These are phyloP conservation scores for Ascaphus truei DNA, from an alignment of 2,113 vertebrate genomes.

Conservation along the genomic window DNA sequence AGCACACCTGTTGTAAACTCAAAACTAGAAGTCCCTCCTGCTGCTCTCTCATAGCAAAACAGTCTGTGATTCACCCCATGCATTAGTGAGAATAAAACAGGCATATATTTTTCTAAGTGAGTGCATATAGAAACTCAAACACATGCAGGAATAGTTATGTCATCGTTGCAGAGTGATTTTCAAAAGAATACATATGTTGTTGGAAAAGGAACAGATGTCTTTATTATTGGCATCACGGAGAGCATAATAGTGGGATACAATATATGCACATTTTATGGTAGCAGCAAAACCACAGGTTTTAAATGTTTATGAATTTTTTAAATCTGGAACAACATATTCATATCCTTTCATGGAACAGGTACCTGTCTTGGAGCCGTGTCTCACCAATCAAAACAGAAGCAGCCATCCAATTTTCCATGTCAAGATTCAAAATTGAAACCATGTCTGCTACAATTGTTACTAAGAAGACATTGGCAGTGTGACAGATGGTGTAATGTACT, in stretches of 20 bases:
- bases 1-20: too few relatives aligned
- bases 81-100: not conserved
- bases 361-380: too few relatives aligned
- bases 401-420: too few relatives aligned
- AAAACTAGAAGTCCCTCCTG: not conserved
- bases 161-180: not conserved
- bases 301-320: not conserved
- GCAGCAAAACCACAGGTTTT: not conserved
- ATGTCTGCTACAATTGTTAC: too few relatives aligned
- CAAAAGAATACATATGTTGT: not conserved
- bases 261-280: not conserved
- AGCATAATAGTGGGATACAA: not conserved
- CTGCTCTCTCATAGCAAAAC: not conserved
- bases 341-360: not conserved
- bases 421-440: too few relatives aligned
- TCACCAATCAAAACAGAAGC: too few relatives aligned
- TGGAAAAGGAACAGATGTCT: not conserved
- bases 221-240: not conserved
- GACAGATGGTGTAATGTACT: too few relatives aligned
- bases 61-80: not conserved
- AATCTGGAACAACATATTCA: not conserved
- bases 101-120: not conserved
- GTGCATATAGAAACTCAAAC: not conserved
- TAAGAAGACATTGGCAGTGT: too few relatives aligned
- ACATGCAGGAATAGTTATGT: not conserved